These are phyloP conservation scores for Sericinus montela DNA, from an alignment of 2,888 invertebrate genomes.

Conservation along the genomic window DNA sequence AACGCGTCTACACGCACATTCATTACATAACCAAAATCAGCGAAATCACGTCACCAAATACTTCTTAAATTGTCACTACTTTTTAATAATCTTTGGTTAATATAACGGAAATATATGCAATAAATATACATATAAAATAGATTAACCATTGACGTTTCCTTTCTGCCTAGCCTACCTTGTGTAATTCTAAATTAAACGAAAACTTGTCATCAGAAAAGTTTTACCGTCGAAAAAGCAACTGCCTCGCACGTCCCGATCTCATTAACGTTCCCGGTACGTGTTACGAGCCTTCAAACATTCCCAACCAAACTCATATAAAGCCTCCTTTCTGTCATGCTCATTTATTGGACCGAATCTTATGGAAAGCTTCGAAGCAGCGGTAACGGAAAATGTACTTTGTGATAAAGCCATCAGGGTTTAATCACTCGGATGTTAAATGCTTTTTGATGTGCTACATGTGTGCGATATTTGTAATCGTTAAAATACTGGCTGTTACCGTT, in stretches of 20 bases:
- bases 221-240: background rate
- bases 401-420: constrained; percentile 24
- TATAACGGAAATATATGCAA: too few relatives aligned
- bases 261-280: background rate
- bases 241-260: background rate
- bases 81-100: too few relatives aligned
- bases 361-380: constrained; percentile 21
- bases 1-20: too few relatives aligned
- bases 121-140: too few relatives aligned
- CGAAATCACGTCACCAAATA: too few relatives aligned
- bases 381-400: constrained; percentile 14
- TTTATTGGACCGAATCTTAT: background rate
- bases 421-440: constrained; percentile 46
- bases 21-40: too few relatives aligned
- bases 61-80: too few relatives aligned
- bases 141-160: too few relatives aligned
- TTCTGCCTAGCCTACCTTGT: too few relatives aligned
- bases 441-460: constrained; percentile 62
- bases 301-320: background rate
- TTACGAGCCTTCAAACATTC: background rate
- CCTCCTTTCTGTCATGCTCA: background rate
- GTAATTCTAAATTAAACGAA: too few relatives aligned
- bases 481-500: constrained; percentile 22
- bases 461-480: constrained; percentile 50
- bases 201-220: background rate